phyloP scores from a whole-genome alignment of 2,113 vertebrate genomes.

The Atrichornis clamosus region DNA sequence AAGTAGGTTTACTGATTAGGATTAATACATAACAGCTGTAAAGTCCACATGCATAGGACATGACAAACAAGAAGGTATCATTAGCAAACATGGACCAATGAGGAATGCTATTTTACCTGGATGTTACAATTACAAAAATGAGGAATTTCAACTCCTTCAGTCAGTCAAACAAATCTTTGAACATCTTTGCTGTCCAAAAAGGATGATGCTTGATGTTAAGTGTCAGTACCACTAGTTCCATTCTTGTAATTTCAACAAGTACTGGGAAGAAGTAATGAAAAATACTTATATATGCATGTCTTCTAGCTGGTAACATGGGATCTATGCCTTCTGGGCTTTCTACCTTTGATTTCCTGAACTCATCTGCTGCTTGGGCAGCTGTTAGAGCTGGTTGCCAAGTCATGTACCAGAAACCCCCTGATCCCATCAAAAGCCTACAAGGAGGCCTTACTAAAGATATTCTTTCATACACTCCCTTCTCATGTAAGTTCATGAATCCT shows the following conservation, averaged over 20 bases:
- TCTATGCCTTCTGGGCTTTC: background rate
- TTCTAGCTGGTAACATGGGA: background rate
- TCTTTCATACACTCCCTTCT: background rate
- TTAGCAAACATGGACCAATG: background rate
- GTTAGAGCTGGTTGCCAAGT: background rate
- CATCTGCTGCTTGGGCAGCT: background rate
- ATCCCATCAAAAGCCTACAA: background rate
- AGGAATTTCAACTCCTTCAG: background rate
- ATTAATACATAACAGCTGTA: background rate
- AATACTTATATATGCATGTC: background rate
- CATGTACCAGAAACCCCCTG: background rate
- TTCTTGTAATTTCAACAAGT: background rate
- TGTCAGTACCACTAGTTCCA: background rate
- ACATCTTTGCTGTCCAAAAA: background rate
- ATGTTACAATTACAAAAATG: background rate
- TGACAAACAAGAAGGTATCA: background rate
- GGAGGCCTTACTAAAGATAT: background rate
- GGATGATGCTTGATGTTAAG: background rate
- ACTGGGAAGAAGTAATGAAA: background rate
- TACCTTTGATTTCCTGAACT: background rate
- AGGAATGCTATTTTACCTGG: background rate
- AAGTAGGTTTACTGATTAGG: slow-evolving; percentile 71
- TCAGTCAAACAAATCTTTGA: background rate
- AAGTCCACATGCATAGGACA: background rate
- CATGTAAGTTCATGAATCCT: background rate